Conservation (phyloP, 37 sponge, comb jelly and placozoan genomes). For the Spongilla lacustris region DNA sequence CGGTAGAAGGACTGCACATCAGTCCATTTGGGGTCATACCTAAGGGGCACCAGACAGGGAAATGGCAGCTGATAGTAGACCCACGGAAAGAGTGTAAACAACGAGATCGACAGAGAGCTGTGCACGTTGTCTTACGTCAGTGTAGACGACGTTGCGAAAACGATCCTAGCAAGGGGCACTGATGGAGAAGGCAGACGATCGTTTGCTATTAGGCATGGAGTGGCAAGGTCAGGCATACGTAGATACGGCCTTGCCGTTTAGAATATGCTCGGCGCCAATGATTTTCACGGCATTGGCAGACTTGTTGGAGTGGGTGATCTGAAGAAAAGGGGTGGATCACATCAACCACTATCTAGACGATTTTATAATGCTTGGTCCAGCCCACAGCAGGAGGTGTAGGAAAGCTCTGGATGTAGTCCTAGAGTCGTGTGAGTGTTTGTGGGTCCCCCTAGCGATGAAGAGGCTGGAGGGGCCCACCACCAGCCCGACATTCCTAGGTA, state of each 20-base stretch:
- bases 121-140: slow-evolving; percentile 2
- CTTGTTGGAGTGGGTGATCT: background rate
- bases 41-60: slow-evolving; percentile 4
- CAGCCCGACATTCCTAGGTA: too few relatives aligned
- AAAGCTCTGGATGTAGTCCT: too few relatives aligned
- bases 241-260: background rate
- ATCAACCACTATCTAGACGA: too few relatives aligned
- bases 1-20: slow-evolving; percentile 8
- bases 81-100: background rate
- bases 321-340: background rate
- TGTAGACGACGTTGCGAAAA: slow-evolving; percentile 13
- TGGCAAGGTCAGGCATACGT: background rate
- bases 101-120: background rate
- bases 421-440: too few relatives aligned
- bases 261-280: background rate
- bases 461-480: too few relatives aligned
- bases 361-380: too few relatives aligned
- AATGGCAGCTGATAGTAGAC: slow-evolving; percentile 7
- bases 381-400: too few relatives aligned
- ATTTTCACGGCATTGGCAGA: slow-evolving; percentile 11
- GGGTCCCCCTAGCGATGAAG: too few relatives aligned
- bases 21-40: slow-evolving; percentile 19
- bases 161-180: background rate
- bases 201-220: background rate
- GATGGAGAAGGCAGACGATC: too few relatives aligned